phyloP scores from a whole-genome alignment of 2,113 vertebrate genomes.

The Nycticorax nycticorax region DNA sequence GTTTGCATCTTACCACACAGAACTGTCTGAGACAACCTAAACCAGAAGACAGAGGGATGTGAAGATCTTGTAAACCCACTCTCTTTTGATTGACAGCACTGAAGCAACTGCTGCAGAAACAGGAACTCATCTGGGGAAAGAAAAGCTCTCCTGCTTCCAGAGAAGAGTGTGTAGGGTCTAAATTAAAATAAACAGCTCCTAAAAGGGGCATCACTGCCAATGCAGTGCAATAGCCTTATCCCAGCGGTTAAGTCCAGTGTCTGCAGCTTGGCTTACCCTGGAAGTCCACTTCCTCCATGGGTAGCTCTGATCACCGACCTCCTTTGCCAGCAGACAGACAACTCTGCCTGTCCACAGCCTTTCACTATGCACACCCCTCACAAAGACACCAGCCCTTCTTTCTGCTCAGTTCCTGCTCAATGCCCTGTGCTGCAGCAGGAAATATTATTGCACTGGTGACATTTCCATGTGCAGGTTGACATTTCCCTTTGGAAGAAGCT shows the following conservation, averaged over 20 bases:
- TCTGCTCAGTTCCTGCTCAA: neutral
- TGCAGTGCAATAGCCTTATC: rapidly evolving
- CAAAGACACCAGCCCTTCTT: neutral
- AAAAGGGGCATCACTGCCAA: rapidly evolving
- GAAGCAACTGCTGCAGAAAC: neutral
- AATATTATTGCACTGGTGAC: conserved; percentile 10
- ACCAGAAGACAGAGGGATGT: neutral
- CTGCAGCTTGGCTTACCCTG: neutral
- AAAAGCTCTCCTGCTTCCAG: neutral
- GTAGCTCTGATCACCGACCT: neutral
- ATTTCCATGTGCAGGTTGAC: conserved; percentile 52
- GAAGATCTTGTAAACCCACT: neutral
- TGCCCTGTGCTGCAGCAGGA: neutral
- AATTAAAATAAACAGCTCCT: neutral
- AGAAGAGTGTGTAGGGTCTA: neutral
- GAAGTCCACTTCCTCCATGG: rapidly evolving
- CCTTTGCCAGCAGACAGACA: neutral
- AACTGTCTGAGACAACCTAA: neutral
- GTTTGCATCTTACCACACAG: neutral
- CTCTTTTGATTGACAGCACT: neutral
- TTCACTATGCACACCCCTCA: rapidly evolving
- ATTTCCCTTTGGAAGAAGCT: conserved; percentile 55
- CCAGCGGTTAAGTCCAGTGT: rapidly evolving
- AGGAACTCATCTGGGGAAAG: neutral
- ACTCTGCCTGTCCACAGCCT: neutral